Evolutionary conservation across 2,797 vertebrate genomes (phyloP).

Genomic region (Varecia variegata): DNA sequence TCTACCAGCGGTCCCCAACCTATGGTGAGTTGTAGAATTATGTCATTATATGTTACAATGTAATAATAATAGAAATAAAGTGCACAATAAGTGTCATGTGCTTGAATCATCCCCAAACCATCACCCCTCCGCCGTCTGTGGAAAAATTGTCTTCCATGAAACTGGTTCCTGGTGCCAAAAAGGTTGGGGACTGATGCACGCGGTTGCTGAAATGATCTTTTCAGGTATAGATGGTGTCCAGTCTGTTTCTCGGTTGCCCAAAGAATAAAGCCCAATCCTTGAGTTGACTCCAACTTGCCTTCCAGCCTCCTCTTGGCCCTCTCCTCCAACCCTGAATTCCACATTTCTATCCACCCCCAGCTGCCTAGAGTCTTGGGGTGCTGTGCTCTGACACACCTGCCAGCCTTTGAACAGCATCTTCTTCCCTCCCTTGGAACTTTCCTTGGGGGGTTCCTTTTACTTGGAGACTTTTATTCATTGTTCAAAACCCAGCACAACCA

Average conservation of each 20-base stretch:
- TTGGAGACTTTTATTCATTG: not conserved
- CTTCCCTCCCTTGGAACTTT: not conserved
- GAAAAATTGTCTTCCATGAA: too few relatives aligned
- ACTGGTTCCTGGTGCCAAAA: too few relatives aligned
- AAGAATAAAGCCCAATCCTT: not conserved
- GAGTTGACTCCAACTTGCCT: not conserved
- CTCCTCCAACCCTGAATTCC: not conserved
- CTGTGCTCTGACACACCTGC: not conserved
- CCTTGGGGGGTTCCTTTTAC: not conserved
- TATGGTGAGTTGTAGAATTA: too few relatives aligned
- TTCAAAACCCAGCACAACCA: not conserved
- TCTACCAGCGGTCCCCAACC: not conserved
- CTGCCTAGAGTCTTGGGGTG: too few relatives aligned
- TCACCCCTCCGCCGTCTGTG: too few relatives aligned
- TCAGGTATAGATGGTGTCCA: not conserved
- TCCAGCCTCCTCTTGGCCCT: not conserved
- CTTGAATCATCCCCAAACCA: too few relatives aligned
- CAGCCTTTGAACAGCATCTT: not conserved
- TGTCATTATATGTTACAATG: too few relatives aligned
- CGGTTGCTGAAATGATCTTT: not conserved
- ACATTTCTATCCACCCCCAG: not conserved
- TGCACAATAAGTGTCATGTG: too few relatives aligned
- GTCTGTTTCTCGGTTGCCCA: not conserved
- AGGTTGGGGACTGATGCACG: accelerated
- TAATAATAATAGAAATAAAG: too few relatives aligned